These are phyloP conservation scores for Lepidurus couesii DNA, from an alignment of 1,140 invertebrate genomes.

Conservation along the genomic window DNA sequence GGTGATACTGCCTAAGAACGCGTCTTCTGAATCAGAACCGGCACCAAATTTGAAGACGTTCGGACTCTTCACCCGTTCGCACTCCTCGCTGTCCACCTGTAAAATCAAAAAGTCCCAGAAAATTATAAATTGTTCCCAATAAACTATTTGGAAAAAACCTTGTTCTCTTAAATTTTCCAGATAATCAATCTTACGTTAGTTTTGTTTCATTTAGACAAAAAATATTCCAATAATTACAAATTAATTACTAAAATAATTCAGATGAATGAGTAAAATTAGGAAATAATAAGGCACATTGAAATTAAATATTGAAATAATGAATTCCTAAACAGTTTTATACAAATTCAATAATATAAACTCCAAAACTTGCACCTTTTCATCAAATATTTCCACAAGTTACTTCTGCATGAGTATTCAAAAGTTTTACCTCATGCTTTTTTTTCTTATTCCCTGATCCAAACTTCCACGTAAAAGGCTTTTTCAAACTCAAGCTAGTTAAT, in stretches of 20 bases:
- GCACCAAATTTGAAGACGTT: not conserved
- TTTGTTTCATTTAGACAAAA: too few species aligned
- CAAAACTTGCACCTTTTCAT: not conserved
- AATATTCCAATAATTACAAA: too few species aligned
- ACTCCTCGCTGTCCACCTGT: not conserved
- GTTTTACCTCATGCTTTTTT: not conserved
- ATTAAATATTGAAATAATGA: too few species aligned
- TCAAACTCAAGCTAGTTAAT: conserved; percentile 26
- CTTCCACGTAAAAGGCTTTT: conserved; percentile 31
- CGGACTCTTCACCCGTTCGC: not conserved
- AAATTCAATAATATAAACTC: not conserved
- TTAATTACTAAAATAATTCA: too few species aligned
- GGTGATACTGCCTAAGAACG: conserved; percentile 27
- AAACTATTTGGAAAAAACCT: too few species aligned
- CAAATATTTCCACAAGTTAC: not conserved
- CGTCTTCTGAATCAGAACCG: not conserved
- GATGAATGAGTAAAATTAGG: too few species aligned
- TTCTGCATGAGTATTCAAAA: too few species aligned
- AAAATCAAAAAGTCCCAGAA: not conserved
- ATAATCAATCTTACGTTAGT: too few species aligned
- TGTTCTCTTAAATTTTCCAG: too few species aligned
- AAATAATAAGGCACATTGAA: too few species aligned
- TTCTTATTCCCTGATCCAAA: conserved; percentile 29
- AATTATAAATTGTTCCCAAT: too few species aligned
- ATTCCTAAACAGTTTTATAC: not conserved